Conservation (phyloP, 2,797 vertebrate species). For the Ataeniobius toweri region DNA sequence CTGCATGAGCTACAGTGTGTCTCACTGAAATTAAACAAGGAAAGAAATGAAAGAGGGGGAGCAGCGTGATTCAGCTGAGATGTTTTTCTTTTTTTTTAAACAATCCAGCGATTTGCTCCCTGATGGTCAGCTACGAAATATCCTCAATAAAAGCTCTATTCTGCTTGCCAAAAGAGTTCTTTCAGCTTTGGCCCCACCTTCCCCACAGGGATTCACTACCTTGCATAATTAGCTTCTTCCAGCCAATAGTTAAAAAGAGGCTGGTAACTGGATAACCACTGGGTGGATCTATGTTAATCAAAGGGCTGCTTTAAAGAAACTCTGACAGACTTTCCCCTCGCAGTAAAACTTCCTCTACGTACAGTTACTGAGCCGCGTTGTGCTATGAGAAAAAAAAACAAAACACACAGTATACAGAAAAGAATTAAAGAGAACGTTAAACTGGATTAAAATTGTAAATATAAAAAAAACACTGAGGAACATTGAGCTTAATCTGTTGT, state of each 20-base stretch:
- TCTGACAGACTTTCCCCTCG: conserved; percentile 68
- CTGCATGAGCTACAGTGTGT: conserved; percentile 72
- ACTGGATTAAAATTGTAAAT: background rate
- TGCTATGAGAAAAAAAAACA: conserved; percentile 44
- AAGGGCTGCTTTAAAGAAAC: conserved; percentile 82
- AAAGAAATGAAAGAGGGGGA: conserved; percentile 75
- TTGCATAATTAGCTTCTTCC: conserved; percentile 83
- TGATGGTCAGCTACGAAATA: conserved; percentile 87
- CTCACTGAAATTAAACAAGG: conserved; percentile 76
- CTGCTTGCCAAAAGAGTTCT: conserved; percentile 87
- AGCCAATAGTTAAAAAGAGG: conserved; percentile 79
- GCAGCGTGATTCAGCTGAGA: conserved; percentile 77
- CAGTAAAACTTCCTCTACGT: conserved; percentile 55
- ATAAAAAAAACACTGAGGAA: conserved; percentile 24
- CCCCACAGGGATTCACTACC: conserved; percentile 84
- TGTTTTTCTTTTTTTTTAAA: conserved; percentile 68
- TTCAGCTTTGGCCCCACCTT: conserved; percentile 83
- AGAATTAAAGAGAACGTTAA: conserved; percentile 1
- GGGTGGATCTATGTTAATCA: conserved; percentile 86
- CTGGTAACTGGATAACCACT: conserved; percentile 83
- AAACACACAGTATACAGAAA: conserved; percentile 29
- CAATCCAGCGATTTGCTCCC: conserved; percentile 86
- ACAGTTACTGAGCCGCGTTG: conserved; percentile 46
- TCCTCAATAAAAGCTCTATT: conserved; percentile 90
- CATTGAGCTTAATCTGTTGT: conserved; percentile 25